A percentile compares a stretch with the other conserved stretches of the same genome.
These are phyloP conservation scores for Brachionus asplanchnoidis DNA, from an alignment of 1,140 invertebrate species.

Conservation along the genomic window DNA sequence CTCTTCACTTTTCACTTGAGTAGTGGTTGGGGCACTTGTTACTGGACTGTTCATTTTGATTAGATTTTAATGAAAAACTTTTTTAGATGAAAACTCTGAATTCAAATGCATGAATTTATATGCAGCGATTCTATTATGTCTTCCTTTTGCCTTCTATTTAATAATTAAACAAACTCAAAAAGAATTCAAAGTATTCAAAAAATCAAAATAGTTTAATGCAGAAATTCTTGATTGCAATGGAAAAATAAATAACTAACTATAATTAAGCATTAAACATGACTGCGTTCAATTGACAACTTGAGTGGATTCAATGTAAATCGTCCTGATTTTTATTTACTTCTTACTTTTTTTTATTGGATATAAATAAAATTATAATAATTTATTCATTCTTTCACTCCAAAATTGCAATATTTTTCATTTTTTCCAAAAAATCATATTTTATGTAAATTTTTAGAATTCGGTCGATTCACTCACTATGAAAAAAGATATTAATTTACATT, in stretches of 20 bases:
- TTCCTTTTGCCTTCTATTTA: not conserved
- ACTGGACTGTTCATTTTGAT: slow-evolving; percentile 2
- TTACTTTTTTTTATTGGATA: too few relatives aligned
- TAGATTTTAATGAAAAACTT: not conserved
- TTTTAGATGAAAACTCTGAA: not conserved
- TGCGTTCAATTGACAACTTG: too few relatives aligned
- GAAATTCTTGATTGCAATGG: not conserved
- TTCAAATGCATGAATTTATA: not conserved
- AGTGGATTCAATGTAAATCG: too few relatives aligned
- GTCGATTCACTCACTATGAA: too few relatives aligned
- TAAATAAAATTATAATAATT: too few relatives aligned
- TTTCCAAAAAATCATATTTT: too few relatives aligned
- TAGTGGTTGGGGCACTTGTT: not conserved
- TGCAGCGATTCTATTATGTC: not conserved
- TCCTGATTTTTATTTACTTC: too few relatives aligned
- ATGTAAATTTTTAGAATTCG: too few relatives aligned
- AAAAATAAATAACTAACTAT: not conserved
- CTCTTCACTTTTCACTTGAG: not conserved
- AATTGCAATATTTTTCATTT: too few relatives aligned
- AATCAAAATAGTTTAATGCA: not conserved
- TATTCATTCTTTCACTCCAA: too few relatives aligned
- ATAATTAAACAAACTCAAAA: not conserved
- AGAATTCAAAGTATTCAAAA: not conserved
- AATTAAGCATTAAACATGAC: not conserved
- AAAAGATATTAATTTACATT: too few relatives aligned